Conservation (phyloP, 2,888 invertebrate genomes). For the Myopa testacea region DNA sequence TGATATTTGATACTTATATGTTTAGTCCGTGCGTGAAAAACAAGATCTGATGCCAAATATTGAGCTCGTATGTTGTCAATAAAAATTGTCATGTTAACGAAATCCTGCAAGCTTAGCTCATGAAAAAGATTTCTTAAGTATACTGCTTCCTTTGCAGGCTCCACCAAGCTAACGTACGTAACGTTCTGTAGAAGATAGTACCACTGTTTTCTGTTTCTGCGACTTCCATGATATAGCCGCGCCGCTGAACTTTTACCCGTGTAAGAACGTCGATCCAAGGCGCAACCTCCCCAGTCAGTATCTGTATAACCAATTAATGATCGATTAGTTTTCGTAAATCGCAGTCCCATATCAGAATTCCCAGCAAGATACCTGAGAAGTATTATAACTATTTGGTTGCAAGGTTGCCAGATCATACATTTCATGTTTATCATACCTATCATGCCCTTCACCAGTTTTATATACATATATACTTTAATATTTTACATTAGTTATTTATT, state of each 20-base stretch:
- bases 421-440: too few species aligned
- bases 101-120: conserved; percentile 27
- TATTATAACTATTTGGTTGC: too few species aligned
- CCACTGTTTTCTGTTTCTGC: conserved; percentile 39
- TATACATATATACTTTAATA: too few species aligned
- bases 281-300: background rate
- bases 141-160: conserved; percentile 32
- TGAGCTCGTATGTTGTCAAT: conserved; percentile 41
- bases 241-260: background rate
- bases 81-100: conserved; percentile 32
- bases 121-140: conserved; percentile 33
- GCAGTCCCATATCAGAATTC: background rate
- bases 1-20: conserved; percentile 43
- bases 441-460: too few species aligned
- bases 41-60: conserved; percentile 38
- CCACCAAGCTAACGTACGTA: conserved; percentile 33
- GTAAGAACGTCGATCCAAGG: conserved; percentile 4
- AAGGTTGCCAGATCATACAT: too few species aligned
- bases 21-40: conserved; percentile 41
- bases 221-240: conserved; percentile 38
- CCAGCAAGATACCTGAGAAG: background rate
- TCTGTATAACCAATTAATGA: background rate
- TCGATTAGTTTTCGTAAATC: background rate
- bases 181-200: conserved; percentile 35
- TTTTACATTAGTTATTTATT: too few species aligned